Conservation (phyloP, 1,140 invertebrate genomes). For the Archivesica marissinica region DNA sequence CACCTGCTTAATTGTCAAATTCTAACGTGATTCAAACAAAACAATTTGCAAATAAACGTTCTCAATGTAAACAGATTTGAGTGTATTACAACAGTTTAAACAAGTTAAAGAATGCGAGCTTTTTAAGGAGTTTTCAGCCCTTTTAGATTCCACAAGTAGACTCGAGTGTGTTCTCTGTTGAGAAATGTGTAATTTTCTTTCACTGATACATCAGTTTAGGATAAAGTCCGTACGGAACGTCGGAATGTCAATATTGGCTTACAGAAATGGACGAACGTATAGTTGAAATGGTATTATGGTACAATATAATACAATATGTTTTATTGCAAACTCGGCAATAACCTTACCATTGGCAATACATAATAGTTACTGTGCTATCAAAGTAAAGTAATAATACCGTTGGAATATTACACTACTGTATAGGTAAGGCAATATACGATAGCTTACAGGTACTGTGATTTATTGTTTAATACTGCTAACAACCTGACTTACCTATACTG, state of each 20-base stretch:
- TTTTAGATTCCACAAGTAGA: neutral
- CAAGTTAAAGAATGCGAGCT: neutral
- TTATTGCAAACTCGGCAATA: too few species aligned
- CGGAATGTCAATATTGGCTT: slow-evolving; percentile 7
- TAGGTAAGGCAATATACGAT: too few species aligned
- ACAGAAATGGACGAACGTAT: too few species aligned
- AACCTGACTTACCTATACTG: too few species aligned
- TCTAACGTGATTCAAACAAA: slow-evolving; percentile 4
- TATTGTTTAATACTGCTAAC: too few species aligned
- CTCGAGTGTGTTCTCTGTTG: neutral
- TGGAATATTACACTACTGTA: too few species aligned
- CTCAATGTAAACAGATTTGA: neutral
- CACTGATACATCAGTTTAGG: slow-evolving; percentile 2
- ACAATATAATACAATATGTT: too few species aligned
- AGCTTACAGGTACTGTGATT: too few species aligned
- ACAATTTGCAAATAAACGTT: slow-evolving; percentile 1
- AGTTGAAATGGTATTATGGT: too few species aligned
- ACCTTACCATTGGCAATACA: too few species aligned
- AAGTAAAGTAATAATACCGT: too few species aligned
- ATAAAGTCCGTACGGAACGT: neutral
- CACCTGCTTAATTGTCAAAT: neutral
- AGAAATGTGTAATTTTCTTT: neutral
- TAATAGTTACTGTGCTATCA: too few species aligned
- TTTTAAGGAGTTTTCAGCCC: neutral
- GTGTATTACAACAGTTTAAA: neutral